A percentile compares a stretch with the other conserved stretches of the same genome.
Evolutionary conservation across 1,140 invertebrate species (phyloP).

Genomic region (Chironomus tepperi): DNA sequence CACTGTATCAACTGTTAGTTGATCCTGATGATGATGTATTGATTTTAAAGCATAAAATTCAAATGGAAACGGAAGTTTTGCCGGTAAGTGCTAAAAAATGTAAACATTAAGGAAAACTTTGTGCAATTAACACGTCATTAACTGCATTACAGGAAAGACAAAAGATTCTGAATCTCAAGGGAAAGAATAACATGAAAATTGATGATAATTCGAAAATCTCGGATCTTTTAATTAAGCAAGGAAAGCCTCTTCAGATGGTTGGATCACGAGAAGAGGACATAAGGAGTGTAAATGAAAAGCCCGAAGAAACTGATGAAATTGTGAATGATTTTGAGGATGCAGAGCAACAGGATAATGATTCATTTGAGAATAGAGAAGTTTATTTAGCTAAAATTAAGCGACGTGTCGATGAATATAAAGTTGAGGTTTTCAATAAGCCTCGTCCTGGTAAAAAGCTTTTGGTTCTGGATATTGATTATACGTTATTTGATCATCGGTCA

Average conservation of each 20-base stretch:
- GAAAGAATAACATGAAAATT: slow-evolving; percentile 53
- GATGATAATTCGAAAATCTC: slow-evolving; percentile 62
- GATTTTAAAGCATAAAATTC: no score
- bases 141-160: slow-evolving; percentile 62
- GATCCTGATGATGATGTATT: no score
- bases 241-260: slow-evolving; percentile 94
- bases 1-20: no score
- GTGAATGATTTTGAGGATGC: slow-evolving; percentile 80
- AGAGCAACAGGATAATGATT: slow-evolving; percentile 70
- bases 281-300: slow-evolving; percentile 64
- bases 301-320: slow-evolving; percentile 73
- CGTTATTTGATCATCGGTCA: slow-evolving; percentile 90
- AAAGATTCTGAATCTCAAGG: slow-evolving; percentile 85
- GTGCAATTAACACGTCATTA: no score
- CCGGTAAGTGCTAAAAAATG: no score
- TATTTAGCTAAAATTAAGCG: slow-evolving; percentile 72
- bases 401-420: slow-evolving; percentile 76
- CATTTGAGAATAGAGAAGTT: slow-evolving; percentile 37
- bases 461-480: slow-evolving; percentile 96
- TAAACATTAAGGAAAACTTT: no score
- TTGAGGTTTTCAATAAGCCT: slow-evolving; percentile 72
- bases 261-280: slow-evolving; percentile 90
- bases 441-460: slow-evolving; percentile 79
- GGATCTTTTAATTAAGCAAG: slow-evolving; percentile 69
- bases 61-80: no score